A percentile compares a stretch with the other conserved stretches of the same genome.
Conservation (phyloP, 2,797 vertebrate species). For the Falco naumanni region DNA sequence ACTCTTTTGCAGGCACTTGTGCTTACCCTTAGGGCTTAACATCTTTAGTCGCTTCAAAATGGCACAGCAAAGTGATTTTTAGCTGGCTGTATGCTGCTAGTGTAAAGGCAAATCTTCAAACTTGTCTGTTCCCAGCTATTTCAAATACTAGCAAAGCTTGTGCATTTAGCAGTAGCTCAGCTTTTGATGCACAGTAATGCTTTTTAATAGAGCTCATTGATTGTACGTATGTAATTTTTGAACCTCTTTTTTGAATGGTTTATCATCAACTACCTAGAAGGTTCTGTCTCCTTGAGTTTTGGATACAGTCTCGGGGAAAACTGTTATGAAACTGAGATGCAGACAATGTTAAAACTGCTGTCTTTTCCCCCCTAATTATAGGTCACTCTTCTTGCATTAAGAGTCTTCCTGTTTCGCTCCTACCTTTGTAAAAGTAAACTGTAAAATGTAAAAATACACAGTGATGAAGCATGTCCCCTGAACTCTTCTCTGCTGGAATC, state of each 20-base stretch:
- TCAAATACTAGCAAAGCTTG: not conserved
- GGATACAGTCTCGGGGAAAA: not conserved
- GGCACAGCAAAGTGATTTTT: not conserved
- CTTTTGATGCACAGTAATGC: not conserved
- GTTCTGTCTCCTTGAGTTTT: not conserved
- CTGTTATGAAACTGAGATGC: not conserved
- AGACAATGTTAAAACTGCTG: not conserved
- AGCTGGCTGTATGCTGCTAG: not conserved
- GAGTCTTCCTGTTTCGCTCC: not conserved
- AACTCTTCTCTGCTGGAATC: not conserved
- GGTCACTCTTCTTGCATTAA: not conserved
- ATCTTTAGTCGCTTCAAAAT: not conserved
- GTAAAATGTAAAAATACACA: not conserved
- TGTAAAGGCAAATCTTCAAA: not conserved
- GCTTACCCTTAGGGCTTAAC: not conserved
- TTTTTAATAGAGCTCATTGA: not conserved
- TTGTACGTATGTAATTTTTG: not conserved
- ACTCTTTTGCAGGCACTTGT: not conserved
- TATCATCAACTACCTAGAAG: not conserved
- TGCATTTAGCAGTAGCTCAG: not conserved
- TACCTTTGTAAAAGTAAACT: not conserved
- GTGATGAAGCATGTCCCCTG: not conserved
- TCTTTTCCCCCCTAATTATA: not conserved
- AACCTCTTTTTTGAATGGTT: not conserved
- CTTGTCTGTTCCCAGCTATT: not conserved